Percentiles rank a stretch among this genome's conserved stretches.
phyloP scores from a whole-genome alignment of 1,140 invertebrate genomes.

The Drosophila triauraria region DNA sequence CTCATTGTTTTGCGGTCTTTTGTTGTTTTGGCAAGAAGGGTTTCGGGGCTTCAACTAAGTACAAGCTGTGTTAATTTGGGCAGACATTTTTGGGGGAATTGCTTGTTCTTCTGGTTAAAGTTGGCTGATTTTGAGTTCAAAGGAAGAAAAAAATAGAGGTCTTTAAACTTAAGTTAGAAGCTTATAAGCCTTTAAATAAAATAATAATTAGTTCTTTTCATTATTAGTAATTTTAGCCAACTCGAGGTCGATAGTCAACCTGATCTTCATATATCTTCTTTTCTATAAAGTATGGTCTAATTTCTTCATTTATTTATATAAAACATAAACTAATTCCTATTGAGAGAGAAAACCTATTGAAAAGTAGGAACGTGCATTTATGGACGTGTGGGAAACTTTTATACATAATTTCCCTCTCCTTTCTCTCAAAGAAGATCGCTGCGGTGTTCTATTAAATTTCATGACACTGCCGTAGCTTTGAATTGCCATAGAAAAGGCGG shows the following conservation, averaged over 20 bases:
- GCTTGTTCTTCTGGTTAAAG: slow-evolving; percentile 35
- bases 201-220: too few species aligned
- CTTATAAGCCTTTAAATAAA: too few species aligned
- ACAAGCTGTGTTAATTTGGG: slow-evolving; percentile 40
- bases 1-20: slow-evolving; percentile 49
- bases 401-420: not conserved
- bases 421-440: not conserved
- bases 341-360: not conserved
- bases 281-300: too few species aligned
- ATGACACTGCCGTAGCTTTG: slow-evolving; percentile 56
- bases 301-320: too few species aligned
- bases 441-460: slow-evolving; percentile 71
- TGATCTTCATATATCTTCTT: too few species aligned
- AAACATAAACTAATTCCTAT: not conserved
- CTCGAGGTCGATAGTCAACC: too few species aligned
- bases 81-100: slow-evolving; percentile 32
- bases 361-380: too few species aligned
- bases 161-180: too few species aligned
- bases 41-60: slow-evolving; percentile 28
- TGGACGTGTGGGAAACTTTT: slow-evolving; percentile 9
- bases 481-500: slow-evolving; percentile 22
- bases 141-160: slow-evolving; percentile 1
- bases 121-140: slow-evolving; percentile 25
- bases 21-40: slow-evolving; percentile 40
- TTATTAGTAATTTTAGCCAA: too few species aligned